Evolutionary conservation across 2,113 vertebrate genomes (phyloP), one percentile per base, ranked within the genome.

Genomic region (Xyrauchen texanus): DNA sequence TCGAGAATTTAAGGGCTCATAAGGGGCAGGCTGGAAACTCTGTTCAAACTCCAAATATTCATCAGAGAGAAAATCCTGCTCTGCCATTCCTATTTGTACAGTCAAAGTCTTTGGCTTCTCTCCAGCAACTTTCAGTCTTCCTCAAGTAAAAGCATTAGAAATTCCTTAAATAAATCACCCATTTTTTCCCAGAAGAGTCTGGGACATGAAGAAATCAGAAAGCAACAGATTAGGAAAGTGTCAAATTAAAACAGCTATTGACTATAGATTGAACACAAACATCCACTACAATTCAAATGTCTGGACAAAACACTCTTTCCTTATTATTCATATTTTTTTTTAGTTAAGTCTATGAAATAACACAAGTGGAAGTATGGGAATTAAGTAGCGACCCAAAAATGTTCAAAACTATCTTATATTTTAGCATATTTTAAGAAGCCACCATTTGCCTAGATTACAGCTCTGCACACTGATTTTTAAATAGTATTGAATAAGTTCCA

Each of bases 31-130:
- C 11, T 51, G 46, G 46, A 49, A 76, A 65, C 13, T 53, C 49
- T 15, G 49, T n/a, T 53, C 61, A 7, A 42, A 7, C 16, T 21
- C 58, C 58, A 74, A 34, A 61, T 7, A 12, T 44, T 16, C 47
- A 76, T 10, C 34, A 49, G 13, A n/a, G 8, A 55, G 49, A 65
- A 64, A 53, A 44, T 12, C 62, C 34, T 63, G 61, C 51, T 76
- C 74, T 7, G 74, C 74, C 74, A 76, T 76, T 52, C 3, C 8
- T 6, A 13, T 16, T 15, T 8, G 21, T 11, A n/a, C 15, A 3
- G 6, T 58, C 13, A 7, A 58, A 58, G 55, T 15, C 3, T 15
- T 5, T 13, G 13, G 11, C n/a, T 5, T 34, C 21, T 34, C 21
- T 58, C 55, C 6, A n/a, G n/a, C 5, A 58, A 58, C 6, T 57